Percentiles rank a stretch among this genome's conserved stretches.
Evolutionary conservation across 2,888 invertebrate species (phyloP).

Genomic region (Sminthurinus aureus): DNA sequence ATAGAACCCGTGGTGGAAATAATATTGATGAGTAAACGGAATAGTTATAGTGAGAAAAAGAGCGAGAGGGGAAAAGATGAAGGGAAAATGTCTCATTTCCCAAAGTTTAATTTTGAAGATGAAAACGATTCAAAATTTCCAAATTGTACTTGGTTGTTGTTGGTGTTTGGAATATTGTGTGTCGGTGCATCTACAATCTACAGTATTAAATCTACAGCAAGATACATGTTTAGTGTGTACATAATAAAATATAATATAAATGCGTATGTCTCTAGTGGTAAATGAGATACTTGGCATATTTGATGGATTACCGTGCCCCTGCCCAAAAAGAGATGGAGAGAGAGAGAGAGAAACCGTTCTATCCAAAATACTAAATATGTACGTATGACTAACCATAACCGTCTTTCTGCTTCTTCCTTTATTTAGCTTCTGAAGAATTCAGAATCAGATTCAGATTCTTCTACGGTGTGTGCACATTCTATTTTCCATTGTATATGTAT

Average conservation of each 20-base stretch:
- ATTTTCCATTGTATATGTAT: no score
- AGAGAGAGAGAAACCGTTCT: not conserved
- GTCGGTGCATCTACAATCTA: not conserved
- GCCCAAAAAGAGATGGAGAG: not conserved
- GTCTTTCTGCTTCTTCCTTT: no score
- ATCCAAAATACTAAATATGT: no score
- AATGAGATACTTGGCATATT: conserved; percentile 22
- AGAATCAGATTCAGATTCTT: no score
- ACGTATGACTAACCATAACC: no score
- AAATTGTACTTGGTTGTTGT: no score
- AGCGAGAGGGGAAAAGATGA: not conserved
- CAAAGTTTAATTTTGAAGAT: not conserved
- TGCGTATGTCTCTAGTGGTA: not conserved
- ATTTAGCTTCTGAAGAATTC: no score
- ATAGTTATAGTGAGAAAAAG: not conserved
- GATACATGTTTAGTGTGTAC: not conserved
- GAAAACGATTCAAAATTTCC: not conserved
- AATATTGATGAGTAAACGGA: no score
- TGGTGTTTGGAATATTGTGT: not conserved
- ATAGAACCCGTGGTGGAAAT: no score
- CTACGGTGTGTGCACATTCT: no score
- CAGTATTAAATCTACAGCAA: not conserved
- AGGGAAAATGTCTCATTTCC: conserved; percentile 4
- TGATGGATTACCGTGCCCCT: conserved; percentile 23
- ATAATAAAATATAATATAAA: not conserved